These are phyloP conservation scores for Reinhardtius hippoglossoides DNA, from an alignment of 2,113 vertebrate genomes.

Conservation along the genomic window DNA sequence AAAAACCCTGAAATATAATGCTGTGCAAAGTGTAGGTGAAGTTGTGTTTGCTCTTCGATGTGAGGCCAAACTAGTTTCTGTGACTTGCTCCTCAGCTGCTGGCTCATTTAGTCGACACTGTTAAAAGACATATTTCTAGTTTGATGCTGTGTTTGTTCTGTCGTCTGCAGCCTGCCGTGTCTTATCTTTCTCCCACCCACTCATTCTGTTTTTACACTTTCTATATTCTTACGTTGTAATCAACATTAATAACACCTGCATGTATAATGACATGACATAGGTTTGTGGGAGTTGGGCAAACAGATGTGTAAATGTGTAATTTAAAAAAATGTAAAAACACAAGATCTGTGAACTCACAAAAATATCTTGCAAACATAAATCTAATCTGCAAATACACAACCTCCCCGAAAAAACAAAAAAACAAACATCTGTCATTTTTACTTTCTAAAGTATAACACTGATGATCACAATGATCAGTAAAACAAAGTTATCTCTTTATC, in stretches of 20 bases:
- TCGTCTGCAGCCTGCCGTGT: too few relatives aligned
- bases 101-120: slow-evolving; percentile 37
- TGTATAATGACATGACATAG: slow-evolving; percentile 2
- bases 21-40: too few relatives aligned
- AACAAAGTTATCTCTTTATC: not conserved
- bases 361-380: not conserved
- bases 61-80: too few relatives aligned
- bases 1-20: too few relatives aligned
- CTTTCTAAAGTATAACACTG: not conserved
- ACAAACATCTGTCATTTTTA: not conserved
- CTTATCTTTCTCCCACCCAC: slow-evolving; percentile 28
- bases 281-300: too few relatives aligned
- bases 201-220: slow-evolving; percentile 11
- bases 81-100: slow-evolving; percentile 14
- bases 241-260: slow-evolving; percentile 43
- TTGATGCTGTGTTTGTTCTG: slow-evolving; percentile 3
- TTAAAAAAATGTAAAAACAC: not conserved
- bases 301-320: slow-evolving; percentile 1
- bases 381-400: too few relatives aligned
- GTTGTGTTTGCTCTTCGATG: not conserved
- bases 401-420: not conserved
- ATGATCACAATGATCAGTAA: not conserved
- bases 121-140: slow-evolving; percentile 40
- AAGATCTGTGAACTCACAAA: not conserved
- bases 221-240: slow-evolving; percentile 29